Evolutionary conservation across 2,888 invertebrate genomes (phyloP).

Genomic region (Tipula unca): DNA sequence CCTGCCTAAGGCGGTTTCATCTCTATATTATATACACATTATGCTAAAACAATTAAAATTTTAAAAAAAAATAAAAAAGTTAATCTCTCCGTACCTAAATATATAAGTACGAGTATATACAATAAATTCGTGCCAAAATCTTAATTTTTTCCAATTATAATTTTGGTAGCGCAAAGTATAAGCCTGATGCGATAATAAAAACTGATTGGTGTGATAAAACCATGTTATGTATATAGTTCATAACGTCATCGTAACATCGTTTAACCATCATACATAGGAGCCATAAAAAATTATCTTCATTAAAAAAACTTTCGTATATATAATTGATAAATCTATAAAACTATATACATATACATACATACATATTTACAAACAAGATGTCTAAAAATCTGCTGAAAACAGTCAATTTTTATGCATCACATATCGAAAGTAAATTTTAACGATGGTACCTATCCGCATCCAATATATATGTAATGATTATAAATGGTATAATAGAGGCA

Average conservation of each 20-base stretch:
- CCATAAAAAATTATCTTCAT: background rate
- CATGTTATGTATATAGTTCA: background rate
- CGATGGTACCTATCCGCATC: background rate
- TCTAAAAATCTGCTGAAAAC: background rate
- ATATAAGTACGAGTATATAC: too few species aligned
- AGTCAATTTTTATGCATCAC: background rate
- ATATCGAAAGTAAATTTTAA: background rate
- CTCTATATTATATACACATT: background rate
- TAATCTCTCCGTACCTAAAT: background rate
- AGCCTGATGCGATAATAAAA: background rate
- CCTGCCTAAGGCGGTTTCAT: background rate
- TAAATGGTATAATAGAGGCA: background rate
- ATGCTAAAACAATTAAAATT: background rate
- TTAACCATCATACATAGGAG: too few species aligned
- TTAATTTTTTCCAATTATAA: background rate
- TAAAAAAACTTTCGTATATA: background rate
- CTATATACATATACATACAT: background rate
- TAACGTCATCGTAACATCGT: background rate
- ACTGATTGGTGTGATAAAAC: background rate
- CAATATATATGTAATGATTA: background rate
- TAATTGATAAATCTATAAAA: background rate
- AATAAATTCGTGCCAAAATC: background rate
- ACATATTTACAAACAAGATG: background rate
- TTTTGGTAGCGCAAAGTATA: background rate
- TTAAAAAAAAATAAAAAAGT: background rate